phyloP scores from a whole-genome alignment of 2,888 invertebrate genomes.

The Agrenia bidenticulata region DNA sequence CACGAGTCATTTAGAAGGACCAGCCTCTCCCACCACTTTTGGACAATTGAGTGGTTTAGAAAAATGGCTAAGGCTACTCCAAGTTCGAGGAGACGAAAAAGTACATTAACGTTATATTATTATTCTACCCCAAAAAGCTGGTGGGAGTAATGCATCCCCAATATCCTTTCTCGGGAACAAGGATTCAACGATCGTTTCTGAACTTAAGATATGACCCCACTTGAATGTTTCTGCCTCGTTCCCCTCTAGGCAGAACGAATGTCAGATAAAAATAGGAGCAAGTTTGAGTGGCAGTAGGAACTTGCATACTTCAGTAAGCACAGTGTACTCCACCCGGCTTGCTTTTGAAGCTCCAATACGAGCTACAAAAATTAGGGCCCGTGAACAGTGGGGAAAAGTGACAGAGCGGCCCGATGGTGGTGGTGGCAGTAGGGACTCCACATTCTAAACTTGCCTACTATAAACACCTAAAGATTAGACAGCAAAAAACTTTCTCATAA shows the following conservation, averaged over 20 bases:
- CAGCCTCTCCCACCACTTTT: constrained; percentile 1
- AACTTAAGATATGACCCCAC: constrained; percentile 1
- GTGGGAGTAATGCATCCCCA: not conserved
- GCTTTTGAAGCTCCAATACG: too few species aligned
- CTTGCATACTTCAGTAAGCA: too few species aligned
- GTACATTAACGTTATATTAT: constrained; percentile 1
- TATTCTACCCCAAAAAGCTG: not conserved
- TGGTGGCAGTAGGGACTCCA: too few species aligned
- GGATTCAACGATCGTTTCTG: not conserved
- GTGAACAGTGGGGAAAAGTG: too few species aligned
- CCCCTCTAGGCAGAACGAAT: not conserved
- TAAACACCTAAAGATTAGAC: too few species aligned
- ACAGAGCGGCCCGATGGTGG: too few species aligned
- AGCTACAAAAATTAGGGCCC: too few species aligned
- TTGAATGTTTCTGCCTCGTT: not conserved
- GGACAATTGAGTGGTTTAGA: constrained; percentile 13
- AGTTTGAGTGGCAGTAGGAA: too few species aligned
- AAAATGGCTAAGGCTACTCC: not conserved
- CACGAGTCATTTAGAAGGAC: not conserved
- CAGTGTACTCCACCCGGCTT: too few species aligned
- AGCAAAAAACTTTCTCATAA: too few species aligned
- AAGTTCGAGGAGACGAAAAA: too few species aligned
- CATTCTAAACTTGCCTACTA: too few species aligned
- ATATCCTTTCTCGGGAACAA: not conserved
- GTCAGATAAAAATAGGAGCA: not conserved